Conservation (phyloP, 1,140 invertebrate genomes). For the Lasioglossum albipes region DNA sequence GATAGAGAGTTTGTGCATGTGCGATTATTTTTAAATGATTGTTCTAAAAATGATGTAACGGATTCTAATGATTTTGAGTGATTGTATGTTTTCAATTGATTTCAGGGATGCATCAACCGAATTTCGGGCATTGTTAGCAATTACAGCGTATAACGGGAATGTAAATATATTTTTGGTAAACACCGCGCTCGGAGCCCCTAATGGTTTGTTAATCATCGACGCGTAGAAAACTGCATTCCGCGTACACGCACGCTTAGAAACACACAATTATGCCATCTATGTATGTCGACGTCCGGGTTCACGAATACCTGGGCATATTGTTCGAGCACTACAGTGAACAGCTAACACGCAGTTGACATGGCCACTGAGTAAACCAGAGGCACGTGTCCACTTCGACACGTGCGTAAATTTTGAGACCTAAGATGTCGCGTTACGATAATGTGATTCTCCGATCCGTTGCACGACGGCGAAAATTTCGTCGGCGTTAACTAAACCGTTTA, state of each 20-base stretch:
- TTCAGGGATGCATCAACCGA: too few species aligned
- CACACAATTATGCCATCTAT: not conserved
- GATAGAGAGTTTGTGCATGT: too few species aligned
- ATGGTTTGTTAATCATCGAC: constrained; percentile 3
- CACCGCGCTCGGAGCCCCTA: not conserved
- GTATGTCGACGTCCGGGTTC: constrained; percentile 13
- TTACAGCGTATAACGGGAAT: not conserved
- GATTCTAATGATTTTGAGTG: too few species aligned
- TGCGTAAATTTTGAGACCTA: constrained; percentile 3
- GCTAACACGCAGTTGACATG: constrained; percentile 31
- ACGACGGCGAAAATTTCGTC: too few species aligned
- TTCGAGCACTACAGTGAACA: constrained; percentile 24
- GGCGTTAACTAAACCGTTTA: too few species aligned
- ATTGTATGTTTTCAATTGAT: too few species aligned
- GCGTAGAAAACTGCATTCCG: not conserved
- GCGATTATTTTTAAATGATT: too few species aligned
- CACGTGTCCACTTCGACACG: not conserved
- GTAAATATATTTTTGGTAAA: not conserved
- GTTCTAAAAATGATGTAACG: too few species aligned
- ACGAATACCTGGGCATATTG: constrained; percentile 36
- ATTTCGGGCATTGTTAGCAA: not conserved
- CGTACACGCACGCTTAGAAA: not conserved
- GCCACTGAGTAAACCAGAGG: constrained; percentile 25
- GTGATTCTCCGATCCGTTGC: not conserved
- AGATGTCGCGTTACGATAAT: too few species aligned